phyloP scores from a whole-genome alignment of 2,888 invertebrate species.

The Napeogenes inachia region DNA sequence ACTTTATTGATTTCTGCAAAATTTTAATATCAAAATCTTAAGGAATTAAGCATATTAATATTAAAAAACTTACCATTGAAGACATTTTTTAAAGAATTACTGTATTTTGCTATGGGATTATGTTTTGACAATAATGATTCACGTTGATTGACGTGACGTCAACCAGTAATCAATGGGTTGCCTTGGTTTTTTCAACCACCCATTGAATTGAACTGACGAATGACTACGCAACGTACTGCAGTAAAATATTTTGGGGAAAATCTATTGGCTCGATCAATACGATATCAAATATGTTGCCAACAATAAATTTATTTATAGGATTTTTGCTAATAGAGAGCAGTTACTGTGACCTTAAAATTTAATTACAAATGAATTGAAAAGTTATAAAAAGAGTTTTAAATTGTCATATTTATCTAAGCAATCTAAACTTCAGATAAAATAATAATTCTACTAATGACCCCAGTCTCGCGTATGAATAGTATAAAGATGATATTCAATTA shows the following conservation, averaged over 20 bases:
- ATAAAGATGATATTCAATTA: too few species aligned
- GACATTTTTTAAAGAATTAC: conserved; percentile 51
- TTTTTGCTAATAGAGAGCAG: background rate
- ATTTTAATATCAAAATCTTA: background rate
- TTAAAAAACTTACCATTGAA: conserved; percentile 56
- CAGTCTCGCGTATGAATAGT: too few species aligned
- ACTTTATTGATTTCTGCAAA: background rate
- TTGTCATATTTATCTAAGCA: too few species aligned
- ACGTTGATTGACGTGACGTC: conserved; percentile 62
- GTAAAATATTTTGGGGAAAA: conserved; percentile 48
- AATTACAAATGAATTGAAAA: too few species aligned
- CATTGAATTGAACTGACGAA: conserved; percentile 34
- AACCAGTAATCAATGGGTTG: conserved; percentile 32
- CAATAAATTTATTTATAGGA: background rate
- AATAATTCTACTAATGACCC: too few species aligned
- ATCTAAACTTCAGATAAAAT: too few species aligned
- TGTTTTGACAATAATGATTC: conserved; percentile 61
- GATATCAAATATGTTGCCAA: conserved; percentile 25
- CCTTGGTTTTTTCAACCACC: conserved; percentile 39
- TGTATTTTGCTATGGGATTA: conserved; percentile 38
- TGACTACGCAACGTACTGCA: conserved; percentile 46
- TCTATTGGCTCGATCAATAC: conserved; percentile 59
- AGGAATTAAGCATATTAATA: conserved; percentile 3
- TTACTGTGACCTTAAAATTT: too few species aligned
- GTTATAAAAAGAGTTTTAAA: too few species aligned